phyloP scores from a whole-genome alignment of 1,140 invertebrate genomes.

The Anagrus nilaparvatae region DNA sequence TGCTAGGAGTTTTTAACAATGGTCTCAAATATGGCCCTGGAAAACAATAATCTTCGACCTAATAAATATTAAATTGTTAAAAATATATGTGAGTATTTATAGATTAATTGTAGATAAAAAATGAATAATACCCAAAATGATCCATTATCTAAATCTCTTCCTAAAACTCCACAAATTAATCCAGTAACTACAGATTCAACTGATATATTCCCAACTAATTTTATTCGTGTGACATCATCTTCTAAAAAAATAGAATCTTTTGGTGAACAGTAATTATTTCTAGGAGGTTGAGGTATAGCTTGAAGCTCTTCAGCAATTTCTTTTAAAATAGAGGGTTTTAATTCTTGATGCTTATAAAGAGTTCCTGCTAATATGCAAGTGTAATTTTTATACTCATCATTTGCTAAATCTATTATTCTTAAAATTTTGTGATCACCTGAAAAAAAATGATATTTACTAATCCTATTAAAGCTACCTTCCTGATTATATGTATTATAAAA shows the following conservation, averaged over 20 bases:
- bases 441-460: background rate
- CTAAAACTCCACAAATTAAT: constrained; percentile 65
- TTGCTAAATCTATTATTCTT: constrained; percentile 26
- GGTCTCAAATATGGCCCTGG: constrained; percentile 34
- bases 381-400: constrained; percentile 34
- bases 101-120: background rate
- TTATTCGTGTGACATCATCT: constrained; percentile 82
- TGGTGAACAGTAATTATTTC: constrained; percentile 55
- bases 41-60: constrained; percentile 67
- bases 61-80: background rate
- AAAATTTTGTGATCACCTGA: constrained; percentile 24
- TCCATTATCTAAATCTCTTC: constrained; percentile 41
- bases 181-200: constrained; percentile 58
- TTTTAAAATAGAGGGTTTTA: constrained; percentile 87
- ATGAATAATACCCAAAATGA: constrained; percentile 27
- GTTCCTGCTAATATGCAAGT: constrained; percentile 76
- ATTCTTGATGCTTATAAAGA: constrained; percentile 81
- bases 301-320: constrained; percentile 83
- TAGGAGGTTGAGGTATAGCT: constrained; percentile 61
- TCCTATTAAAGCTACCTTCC: background rate
- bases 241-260: constrained; percentile 78
- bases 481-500: too few relatives aligned
- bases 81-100: constrained; percentile 5
- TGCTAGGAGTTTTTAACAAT: constrained; percentile 6
- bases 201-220: constrained; percentile 56